Conservation (phyloP, 2,888 invertebrate species). For the Caenorhabditis wallacei region DNA sequence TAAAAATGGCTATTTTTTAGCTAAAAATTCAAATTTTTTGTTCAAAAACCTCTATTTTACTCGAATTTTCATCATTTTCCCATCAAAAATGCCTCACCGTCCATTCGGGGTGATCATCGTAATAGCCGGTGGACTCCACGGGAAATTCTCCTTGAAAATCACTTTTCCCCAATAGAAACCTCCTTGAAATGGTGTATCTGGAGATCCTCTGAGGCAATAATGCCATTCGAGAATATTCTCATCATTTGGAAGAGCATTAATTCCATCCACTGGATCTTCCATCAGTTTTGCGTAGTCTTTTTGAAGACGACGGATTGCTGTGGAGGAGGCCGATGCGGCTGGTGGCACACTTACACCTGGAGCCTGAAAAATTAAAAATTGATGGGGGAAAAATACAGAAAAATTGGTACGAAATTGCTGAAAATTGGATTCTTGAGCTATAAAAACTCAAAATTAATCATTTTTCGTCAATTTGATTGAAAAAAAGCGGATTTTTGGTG, state of each 20-base stretch:
- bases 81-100: constrained; percentile 78
- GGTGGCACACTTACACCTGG: constrained; percentile 43
- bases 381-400: neutral
- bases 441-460: no score
- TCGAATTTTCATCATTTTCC: neutral
- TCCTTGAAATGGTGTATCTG: constrained; percentile 92
- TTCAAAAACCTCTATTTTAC: no score
- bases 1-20: no score
- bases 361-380: neutral
- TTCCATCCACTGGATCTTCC: constrained; percentile 83
- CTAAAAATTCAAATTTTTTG: no score
- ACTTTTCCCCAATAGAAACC: constrained; percentile 95
- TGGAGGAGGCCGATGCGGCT: constrained; percentile 79
- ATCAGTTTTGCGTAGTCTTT: constrained; percentile 96
- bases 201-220: constrained; percentile 96
- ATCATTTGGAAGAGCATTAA: constrained; percentile 89
- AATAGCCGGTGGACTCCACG: constrained; percentile 82
- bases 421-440: no score
- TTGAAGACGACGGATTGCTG: constrained; percentile 91
- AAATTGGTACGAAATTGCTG: no score
- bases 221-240: constrained; percentile 98
- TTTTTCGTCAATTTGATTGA: no score
- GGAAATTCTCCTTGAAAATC: constrained; percentile 89
- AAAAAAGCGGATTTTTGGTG: no score
- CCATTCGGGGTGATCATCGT: constrained; percentile 93